Evolutionary conservation across 2,797 vertebrate species (phyloP), one percentile per base, ranked within the genome.

Genomic region (Mus spretus): DNA sequence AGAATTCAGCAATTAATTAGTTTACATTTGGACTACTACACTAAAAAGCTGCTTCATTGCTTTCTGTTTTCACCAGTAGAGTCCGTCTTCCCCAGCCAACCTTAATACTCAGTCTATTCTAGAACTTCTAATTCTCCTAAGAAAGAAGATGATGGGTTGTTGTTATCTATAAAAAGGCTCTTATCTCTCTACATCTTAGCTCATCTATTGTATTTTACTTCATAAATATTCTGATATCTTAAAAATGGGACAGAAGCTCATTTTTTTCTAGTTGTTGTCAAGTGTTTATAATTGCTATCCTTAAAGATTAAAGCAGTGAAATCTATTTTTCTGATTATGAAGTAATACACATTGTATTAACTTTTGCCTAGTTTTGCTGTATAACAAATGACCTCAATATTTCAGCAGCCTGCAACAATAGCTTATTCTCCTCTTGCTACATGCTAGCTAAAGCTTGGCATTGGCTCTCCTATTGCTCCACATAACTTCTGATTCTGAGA

Each of bases 401-500:
- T 96, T 96, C 57, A 96, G 84, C 75, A 91, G 15, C 19, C 96
- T 92, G 72, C 26, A 83, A 61, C 87, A 94, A 79, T 95, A 24
- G n/a, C 78, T 95, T 93, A 40, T 87, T 94, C 93, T 79, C 59
- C 17, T 96, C 65, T 93, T 96, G 59, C 31, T 93, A 10, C 19
- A 53, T 90, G 47, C 96, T 96, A 86, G 40, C 50, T 90, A 37
- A 77, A 94, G 65, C 40, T 95, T 95, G 84, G 70, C 90, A 89
- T 31, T 78, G 19, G 10, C 72, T 93, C 79, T 86, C 13, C 44
- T 75, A 34, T 96, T 96, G 90, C 34, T 95, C 85, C n/a, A 59
- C 53, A 63, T 85, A 28, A 92, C 88, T 97, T 97, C 31, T 96
- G 75, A 96, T 93, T 97, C 57, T 95, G 84, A 94, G 57, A 92